Percentiles rank a stretch among this genome's conserved stretches.
Evolutionary conservation across 2,113 vertebrate species (phyloP).

Genomic region (Onychorhynchus coronatus): DNA sequence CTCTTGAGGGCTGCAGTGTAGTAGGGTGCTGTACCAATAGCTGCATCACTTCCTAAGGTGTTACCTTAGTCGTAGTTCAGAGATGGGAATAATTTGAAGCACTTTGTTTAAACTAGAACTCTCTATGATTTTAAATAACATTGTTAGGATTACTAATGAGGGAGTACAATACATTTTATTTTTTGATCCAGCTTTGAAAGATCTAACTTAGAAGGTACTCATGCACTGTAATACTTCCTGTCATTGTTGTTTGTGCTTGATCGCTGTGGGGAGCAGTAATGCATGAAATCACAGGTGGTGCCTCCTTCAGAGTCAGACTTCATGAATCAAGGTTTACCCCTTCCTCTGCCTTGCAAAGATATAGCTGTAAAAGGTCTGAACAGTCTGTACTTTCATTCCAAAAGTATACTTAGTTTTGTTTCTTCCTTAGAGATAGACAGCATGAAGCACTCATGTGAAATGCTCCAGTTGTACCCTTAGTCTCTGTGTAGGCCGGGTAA

Average conservation of each 20-base stretch:
- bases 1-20: neutral
- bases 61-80: neutral
- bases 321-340: neutral
- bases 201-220: neutral
- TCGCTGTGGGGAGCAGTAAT: neutral
- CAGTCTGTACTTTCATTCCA: neutral
- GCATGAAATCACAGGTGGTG: neutral
- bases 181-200: neutral
- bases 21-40: neutral
- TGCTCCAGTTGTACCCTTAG: neutral
- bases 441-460: neutral
- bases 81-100: neutral
- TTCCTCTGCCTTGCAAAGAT: neutral
- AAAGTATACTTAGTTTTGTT: neutral
- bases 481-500: neutral
- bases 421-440: neutral
- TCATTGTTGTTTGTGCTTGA: neutral
- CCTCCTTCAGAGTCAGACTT: neutral
- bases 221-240: neutral
- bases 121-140: neutral
- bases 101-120: neutral
- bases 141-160: neutral
- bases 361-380: neutral
- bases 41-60: neutral
- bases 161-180: neutral